These are phyloP conservation scores for Ochotona curzoniae DNA, from an alignment of 2,113 vertebrate genomes.

Conservation along the genomic window DNA sequence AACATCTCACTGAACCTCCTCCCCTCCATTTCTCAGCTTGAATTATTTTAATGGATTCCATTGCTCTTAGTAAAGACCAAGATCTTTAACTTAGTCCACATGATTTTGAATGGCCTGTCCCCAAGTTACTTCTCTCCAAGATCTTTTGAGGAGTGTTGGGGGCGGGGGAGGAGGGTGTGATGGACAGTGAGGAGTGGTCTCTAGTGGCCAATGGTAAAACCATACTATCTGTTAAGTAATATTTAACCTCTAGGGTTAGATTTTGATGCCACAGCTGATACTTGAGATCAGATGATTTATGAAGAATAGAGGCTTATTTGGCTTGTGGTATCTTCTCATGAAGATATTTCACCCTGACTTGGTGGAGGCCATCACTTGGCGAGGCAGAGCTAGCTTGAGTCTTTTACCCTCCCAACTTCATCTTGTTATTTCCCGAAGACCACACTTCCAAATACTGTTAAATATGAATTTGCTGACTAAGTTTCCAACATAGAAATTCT, in stretches of 20 bases:
- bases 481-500: neutral
- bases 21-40: neutral
- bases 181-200: neutral
- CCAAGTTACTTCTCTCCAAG: neutral
- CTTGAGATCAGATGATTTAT: neutral
- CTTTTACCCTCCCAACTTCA: neutral
- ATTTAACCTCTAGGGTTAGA: neutral
- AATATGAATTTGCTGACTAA: neutral
- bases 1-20: neutral
- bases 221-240: neutral
- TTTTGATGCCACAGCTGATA: neutral
- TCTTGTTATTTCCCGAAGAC: neutral
- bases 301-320: neutral
- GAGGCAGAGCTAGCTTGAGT: neutral
- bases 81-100: neutral
- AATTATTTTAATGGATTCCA: slow-evolving; percentile 13
- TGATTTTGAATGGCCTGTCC: neutral
- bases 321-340: neutral
- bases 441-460: too few species aligned
- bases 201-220: neutral
- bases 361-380: neutral
- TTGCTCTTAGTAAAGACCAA: slow-evolving; percentile 21
- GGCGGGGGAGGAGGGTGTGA: neutral
- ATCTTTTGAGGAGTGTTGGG: too few species aligned
- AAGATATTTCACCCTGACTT: neutral